Evolutionary conservation across 2,888 invertebrate species (phyloP).

Genomic region (Harpalus rufipes): DNA sequence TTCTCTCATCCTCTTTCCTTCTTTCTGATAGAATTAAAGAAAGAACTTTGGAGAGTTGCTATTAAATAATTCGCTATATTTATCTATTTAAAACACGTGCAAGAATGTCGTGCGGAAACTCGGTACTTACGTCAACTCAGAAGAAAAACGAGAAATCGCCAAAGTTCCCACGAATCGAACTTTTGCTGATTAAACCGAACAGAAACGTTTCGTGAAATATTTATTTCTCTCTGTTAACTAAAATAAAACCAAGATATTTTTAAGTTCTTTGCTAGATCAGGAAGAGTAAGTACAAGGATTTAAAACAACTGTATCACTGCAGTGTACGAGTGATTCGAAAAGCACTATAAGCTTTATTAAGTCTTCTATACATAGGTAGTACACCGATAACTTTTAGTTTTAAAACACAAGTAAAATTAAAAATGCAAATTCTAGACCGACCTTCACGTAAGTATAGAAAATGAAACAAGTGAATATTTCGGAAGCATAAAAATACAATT

Average conservation of each 20-base stretch:
- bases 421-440: not conserved
- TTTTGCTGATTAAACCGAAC: slow-evolving; percentile 62
- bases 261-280: not conserved
- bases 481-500: too few relatives aligned
- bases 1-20: not conserved
- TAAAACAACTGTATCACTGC: not conserved
- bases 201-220: slow-evolving; percentile 62
- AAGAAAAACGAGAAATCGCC: slow-evolving; percentile 37
- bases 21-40: not conserved
- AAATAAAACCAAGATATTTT: slow-evolving; percentile 41
- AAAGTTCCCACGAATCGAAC: slow-evolving; percentile 39
- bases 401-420: not conserved
- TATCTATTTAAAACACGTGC: slow-evolving; percentile 50
- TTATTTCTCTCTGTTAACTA: slow-evolving; percentile 53
- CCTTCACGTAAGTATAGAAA: too few relatives aligned
- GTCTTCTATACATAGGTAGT: not conserved
- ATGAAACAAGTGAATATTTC: too few relatives aligned
- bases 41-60: slow-evolving; percentile 16
- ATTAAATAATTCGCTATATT: slow-evolving; percentile 48
- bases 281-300: not conserved
- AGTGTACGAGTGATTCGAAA: not conserved
- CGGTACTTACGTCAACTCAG: slow-evolving; percentile 39
- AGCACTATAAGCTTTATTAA: not conserved
- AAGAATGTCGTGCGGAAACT: slow-evolving; percentile 49
- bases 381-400: not conserved